phyloP scores from a whole-genome alignment of 2,797 vertebrate genomes.

The Danio jaintianensis region DNA sequence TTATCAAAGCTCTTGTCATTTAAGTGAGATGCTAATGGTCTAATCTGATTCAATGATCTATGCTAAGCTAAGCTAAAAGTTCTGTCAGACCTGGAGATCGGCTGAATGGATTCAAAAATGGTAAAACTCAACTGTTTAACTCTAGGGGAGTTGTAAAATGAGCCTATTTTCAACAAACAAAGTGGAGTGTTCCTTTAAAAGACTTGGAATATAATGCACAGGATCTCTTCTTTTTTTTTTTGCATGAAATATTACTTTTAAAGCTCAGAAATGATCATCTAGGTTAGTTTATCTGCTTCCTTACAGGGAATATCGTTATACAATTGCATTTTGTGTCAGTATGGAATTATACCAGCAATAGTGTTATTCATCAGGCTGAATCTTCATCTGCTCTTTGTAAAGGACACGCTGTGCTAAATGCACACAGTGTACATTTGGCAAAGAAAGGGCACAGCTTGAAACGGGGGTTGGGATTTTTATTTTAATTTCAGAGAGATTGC shows the following conservation, averaged over 20 bases:
- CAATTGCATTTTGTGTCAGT: constrained; percentile 7
- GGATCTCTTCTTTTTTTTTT: background rate
- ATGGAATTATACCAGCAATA: constrained; percentile 66
- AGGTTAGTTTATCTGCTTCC: constrained; percentile 6
- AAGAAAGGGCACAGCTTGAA: constrained; percentile 35
- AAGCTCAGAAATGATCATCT: background rate
- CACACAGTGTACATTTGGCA: constrained; percentile 45
- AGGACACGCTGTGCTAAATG: constrained; percentile 14
- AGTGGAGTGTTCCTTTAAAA: background rate
- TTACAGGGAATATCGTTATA: constrained; percentile 13
- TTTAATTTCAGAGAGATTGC: constrained; percentile 5
- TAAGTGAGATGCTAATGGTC: too few species aligned
- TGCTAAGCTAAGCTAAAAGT: too few species aligned
- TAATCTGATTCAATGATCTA: too few species aligned
- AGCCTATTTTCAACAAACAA: too few species aligned
- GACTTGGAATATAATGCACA: background rate
- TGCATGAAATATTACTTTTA: constrained; percentile 13
- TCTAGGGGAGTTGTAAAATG: too few species aligned
- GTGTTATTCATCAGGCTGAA: constrained; percentile 57
- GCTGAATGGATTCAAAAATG: too few species aligned
- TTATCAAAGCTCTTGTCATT: too few species aligned
- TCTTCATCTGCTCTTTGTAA: constrained; percentile 4
- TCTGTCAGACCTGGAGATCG: too few species aligned
- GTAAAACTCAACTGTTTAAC: too few species aligned
- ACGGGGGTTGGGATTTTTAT: background rate